These are phyloP conservation scores for Napeogenes sylphis DNA, from an alignment of 2,888 invertebrate genomes.

Conservation along the genomic window DNA sequence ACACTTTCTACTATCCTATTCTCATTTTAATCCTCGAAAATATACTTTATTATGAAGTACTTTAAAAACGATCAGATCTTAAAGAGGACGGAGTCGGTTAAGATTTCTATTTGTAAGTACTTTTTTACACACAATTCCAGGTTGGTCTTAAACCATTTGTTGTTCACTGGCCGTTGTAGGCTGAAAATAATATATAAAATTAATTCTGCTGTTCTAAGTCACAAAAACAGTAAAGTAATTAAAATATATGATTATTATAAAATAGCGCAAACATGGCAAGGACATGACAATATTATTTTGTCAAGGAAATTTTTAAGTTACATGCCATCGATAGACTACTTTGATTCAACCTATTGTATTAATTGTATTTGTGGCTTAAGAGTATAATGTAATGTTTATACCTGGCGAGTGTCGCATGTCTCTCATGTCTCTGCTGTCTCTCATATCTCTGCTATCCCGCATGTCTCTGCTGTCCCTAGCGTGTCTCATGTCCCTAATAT, in stretches of 20 bases:
- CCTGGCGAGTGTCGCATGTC: constrained; percentile 3
- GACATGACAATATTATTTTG: too few relatives aligned
- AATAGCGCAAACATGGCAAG: too few relatives aligned
- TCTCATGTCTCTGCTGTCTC: constrained; percentile 5
- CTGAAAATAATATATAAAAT: constrained; percentile 29
- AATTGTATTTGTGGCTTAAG: neutral
- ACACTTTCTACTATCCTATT: constrained; percentile 60
- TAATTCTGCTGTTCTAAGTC: neutral
- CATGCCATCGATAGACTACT: too few relatives aligned
- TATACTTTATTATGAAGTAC: constrained; percentile 18
- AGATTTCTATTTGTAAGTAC: neutral
- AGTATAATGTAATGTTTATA: neutral
- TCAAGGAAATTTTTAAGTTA: too few relatives aligned
- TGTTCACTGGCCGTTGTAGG: constrained; percentile 46
- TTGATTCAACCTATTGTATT: too few relatives aligned
- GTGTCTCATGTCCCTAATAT: too few relatives aligned
- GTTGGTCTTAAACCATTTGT: constrained; percentile 23
- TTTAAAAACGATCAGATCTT: constrained; percentile 17
- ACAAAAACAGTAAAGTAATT: neutral
- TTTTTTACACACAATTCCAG: constrained; percentile 9
- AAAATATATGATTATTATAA: neutral
- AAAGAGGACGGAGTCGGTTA: constrained; percentile 22
- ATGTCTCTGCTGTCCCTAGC: too few relatives aligned
- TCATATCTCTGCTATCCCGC: too few relatives aligned
- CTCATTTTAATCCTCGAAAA: constrained; percentile 60